Conservation (phyloP, 2,113 vertebrate genomes). For the Rallus limicola region DNA sequence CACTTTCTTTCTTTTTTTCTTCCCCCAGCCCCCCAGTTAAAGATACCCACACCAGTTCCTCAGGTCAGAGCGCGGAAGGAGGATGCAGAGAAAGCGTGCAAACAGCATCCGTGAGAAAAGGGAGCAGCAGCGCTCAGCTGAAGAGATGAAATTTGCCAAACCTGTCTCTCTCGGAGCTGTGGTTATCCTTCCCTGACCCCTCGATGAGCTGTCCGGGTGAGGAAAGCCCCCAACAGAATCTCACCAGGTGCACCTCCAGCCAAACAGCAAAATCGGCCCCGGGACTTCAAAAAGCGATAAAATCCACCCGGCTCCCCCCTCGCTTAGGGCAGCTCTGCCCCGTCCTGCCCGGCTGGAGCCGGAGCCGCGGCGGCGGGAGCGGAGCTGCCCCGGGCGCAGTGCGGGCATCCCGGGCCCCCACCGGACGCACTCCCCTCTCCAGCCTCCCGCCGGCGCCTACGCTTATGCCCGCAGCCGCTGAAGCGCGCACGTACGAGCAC, state of each 20-base stretch:
- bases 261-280: fast-evolving
- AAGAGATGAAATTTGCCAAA: background rate
- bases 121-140: background rate
- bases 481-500: background rate
- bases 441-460: background rate
- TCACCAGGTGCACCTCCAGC: background rate
- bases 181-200: slow-evolving; percentile 13
- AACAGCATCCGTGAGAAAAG: background rate
- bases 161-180: background rate
- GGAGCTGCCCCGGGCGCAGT: background rate
- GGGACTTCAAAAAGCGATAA: too few relatives aligned
- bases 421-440: background rate
- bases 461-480: background rate
- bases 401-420: background rate
- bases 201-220: background rate
- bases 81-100: background rate
- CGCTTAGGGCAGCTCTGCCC: background rate
- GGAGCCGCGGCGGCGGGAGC: background rate
- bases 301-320: too few relatives aligned
- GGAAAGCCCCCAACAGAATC: background rate
- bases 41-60: background rate
- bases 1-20: background rate
- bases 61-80: background rate
- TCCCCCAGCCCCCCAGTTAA: background rate
- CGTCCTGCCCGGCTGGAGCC: background rate